A percentile compares a stretch with the other conserved stretches of the same genome.
Conservation (phyloP, 2,888 invertebrate species). For the Nemoura dubitans region DNA sequence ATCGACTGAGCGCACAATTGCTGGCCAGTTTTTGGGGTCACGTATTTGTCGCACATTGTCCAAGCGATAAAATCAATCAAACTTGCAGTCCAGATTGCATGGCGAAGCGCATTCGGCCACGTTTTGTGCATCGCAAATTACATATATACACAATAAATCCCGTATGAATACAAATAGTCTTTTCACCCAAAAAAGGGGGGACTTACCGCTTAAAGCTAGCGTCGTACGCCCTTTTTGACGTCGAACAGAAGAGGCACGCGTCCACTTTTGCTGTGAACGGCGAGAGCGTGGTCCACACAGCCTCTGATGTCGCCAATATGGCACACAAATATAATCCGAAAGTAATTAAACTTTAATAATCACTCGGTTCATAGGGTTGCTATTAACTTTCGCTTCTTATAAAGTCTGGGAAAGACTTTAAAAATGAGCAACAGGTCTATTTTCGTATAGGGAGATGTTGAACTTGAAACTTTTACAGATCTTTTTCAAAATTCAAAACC, state of each 20-base stretch:
- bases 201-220: constrained; percentile 8
- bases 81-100: constrained; percentile 7
- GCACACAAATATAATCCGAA: neutral
- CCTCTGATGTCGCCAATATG: neutral
- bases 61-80: constrained; percentile 25
- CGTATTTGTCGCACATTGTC: neutral
- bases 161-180: constrained; percentile 43
- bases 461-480: no score
- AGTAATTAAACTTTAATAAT: neutral
- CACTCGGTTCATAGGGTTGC: neutral
- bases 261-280: neutral
- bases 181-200: constrained; percentile 35
- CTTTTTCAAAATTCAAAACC: neutral
- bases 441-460: no score
- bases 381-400: neutral
- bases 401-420: neutral
- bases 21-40: neutral
- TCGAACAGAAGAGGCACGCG: constrained; percentile 13
- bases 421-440: neutral
- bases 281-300: neutral
- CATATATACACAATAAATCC: constrained; percentile 38
- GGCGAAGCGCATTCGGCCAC: neutral
- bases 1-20: neutral
- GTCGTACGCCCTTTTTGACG: constrained; percentile 27
- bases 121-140: constrained; percentile 37